A percentile compares a stretch with the other conserved stretches of the same genome.
These are phyloP conservation scores for Oryzias javanicus DNA, from an alignment of 2,113 vertebrate species.

Conservation along the genomic window DNA sequence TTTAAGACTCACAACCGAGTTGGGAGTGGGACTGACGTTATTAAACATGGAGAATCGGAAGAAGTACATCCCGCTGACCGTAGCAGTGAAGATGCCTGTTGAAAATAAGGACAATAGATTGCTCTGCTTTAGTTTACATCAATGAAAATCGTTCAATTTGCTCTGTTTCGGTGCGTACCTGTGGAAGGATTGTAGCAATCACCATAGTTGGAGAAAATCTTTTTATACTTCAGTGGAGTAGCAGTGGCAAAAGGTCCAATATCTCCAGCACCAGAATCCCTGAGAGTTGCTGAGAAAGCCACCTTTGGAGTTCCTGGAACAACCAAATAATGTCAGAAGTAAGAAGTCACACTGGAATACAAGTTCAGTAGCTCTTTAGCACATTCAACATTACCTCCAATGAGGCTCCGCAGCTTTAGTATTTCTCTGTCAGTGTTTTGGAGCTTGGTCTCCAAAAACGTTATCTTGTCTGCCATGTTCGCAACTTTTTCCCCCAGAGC, in stretches of 20 bases:
- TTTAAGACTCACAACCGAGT: constrained; percentile 54
- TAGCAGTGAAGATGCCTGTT: constrained; percentile 31
- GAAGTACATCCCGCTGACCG: constrained; percentile 50
- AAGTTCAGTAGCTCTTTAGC: neutral
- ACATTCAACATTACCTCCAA: constrained; percentile 12
- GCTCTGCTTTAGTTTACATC: too few species aligned
- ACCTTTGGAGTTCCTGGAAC: constrained; percentile 29
- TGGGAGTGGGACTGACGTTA: constrained; percentile 28
- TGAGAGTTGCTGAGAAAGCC: constrained; percentile 61
- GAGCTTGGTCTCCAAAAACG: constrained; percentile 25
- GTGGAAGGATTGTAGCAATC: constrained; percentile 55
- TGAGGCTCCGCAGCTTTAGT: constrained; percentile 27
- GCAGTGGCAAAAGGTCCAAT: constrained; percentile 42
- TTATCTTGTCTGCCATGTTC: constrained; percentile 29
- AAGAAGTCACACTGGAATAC: neutral
- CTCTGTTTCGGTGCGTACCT: constrained; percentile 18
- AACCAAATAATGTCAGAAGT: neutral
- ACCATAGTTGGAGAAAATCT: constrained; percentile 57
- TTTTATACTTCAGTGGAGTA: constrained; percentile 45
- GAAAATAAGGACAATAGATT: neutral
- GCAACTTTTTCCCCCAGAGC: constrained; percentile 19
- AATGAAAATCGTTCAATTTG: neutral
- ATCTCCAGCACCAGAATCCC: constrained; percentile 33
- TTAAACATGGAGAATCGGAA: constrained; percentile 57
- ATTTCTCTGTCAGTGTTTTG: constrained; percentile 25